Conservation (phyloP, 2,797 vertebrate species). For the Cynodonichthys magdalenae region DNA sequence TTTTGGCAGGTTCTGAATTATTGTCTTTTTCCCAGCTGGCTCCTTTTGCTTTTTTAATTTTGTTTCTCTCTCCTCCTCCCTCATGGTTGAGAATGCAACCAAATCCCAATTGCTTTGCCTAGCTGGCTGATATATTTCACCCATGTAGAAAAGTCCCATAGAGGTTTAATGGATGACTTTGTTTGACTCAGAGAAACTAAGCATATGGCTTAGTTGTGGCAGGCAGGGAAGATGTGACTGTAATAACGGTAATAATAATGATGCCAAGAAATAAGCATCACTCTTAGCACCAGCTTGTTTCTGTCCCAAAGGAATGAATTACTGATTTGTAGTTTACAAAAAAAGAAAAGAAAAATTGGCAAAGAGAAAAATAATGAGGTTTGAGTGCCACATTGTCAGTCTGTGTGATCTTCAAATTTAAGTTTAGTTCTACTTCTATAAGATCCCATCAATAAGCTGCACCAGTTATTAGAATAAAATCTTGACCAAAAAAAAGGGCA, state of each 20-base stretch:
- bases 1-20: conserved; percentile 69
- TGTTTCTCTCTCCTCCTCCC: background rate
- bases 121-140: conserved; percentile 44
- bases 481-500: conserved; percentile 15
- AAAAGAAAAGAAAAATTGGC: conserved; percentile 6
- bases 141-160: conserved; percentile 37
- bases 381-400: conserved; percentile 18
- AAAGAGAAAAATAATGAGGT: conserved; percentile 2
- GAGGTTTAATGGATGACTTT: conserved; percentile 60
- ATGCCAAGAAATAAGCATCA: conserved; percentile 46
- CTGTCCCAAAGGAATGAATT: conserved; percentile 12
- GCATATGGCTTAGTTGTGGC: conserved; percentile 6
- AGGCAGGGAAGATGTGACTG: conserved; percentile 28
- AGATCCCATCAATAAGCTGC: conserved; percentile 8
- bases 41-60: conserved; percentile 33
- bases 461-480: conserved; percentile 20
- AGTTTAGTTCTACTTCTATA: conserved; percentile 5
- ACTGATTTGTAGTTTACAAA: conserved; percentile 41
- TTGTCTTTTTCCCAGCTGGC: conserved; percentile 67
- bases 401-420: conserved; percentile 31
- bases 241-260: conserved; percentile 43
- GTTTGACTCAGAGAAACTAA: conserved; percentile 51
- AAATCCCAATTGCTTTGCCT: conserved; percentile 51
- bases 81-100: conserved; percentile 33
- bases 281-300: conserved; percentile 31